Conservation (phyloP, 1,140 invertebrate genomes). For the Cydia pomonella region DNA sequence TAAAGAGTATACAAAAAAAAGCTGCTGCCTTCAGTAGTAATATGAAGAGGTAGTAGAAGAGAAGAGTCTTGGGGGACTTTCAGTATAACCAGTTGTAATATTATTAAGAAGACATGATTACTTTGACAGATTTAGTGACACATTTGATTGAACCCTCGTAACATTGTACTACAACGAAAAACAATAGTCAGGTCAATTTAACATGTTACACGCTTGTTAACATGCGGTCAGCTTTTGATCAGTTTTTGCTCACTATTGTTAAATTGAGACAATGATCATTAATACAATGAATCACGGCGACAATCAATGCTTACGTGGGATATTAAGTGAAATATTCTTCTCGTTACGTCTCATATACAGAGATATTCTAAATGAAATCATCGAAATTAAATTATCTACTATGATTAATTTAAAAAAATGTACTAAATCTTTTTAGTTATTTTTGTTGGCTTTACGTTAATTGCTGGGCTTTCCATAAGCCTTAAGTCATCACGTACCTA, state of each 20-base stretch:
- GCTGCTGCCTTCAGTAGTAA: too few relatives aligned
- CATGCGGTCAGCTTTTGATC: conserved; percentile 17
- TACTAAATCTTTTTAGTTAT: neutral
- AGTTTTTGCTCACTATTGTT: conserved; percentile 28
- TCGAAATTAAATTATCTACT: too few relatives aligned
- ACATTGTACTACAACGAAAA: conserved; percentile 1
- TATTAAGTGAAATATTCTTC: neutral
- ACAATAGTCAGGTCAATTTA: conserved; percentile 25
- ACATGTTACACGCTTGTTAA: conserved; percentile 20
- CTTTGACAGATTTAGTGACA: too few relatives aligned
- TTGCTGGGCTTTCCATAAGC: neutral
- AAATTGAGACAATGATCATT: conserved; percentile 28
- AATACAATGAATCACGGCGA: neutral
- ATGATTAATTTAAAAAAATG: too few relatives aligned
- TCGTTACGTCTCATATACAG: neutral
- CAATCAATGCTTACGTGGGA: conserved; percentile 12
- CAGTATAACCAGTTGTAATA: too few relatives aligned
- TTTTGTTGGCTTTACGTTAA: neutral
- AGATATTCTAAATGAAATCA: too few relatives aligned
- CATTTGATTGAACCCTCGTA: neutral
- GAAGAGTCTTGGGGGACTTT: too few relatives aligned
- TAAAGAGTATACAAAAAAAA: too few relatives aligned
- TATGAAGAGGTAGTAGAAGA: too few relatives aligned
- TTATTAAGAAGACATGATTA: too few relatives aligned
- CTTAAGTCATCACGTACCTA: neutral